Evolutionary conservation across 2,113 vertebrate genomes (phyloP), one percentile per base, ranked within the genome.

Genomic region (Poeciliopsis turrubarensis): DNA sequence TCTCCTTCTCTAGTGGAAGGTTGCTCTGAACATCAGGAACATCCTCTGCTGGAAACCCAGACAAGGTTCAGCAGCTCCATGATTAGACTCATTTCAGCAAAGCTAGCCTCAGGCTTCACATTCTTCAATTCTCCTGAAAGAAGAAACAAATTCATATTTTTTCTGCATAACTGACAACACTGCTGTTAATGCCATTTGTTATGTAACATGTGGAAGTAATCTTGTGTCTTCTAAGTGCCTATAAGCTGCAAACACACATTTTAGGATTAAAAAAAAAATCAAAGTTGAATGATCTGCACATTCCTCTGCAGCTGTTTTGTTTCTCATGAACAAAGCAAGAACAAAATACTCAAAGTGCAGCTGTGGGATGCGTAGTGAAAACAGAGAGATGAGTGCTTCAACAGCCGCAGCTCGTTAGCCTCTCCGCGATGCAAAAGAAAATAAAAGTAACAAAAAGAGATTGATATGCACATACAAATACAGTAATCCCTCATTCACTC

Each of bases 381-480:
- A 72, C 22, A 66, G 8, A 37, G 37, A 65, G 57, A 47, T 73
- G 76, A 72, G 57, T 64, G 34, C 44, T 63, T 44, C 26, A 70
- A 70, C 70, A 72, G 37, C 25, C 78, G 57, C 37, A 79, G 65
- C 65, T 88, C 84, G 71, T 79, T 83, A 81, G 73, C 84, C 62
- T 75, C 64, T 67, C 60, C 29, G 65, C 70, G 54, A 31, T 74
- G 60, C 51, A 73, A 41, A 37, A 47, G 61, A 74, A 44, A 75
- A 57, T 70, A 79, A 68, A 80, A 72, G 66, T 10, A 73, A 62
- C 54, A 37, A 31, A 66, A 66, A 63, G 41, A 44, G 31, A 60
- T 27, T 29, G 68, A 70, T 70, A 34, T 15, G 27, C 15, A 63
- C 54, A 83, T 37, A 73, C 26, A 82, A 70, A 78, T 37, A 69